phyloP scores from a whole-genome alignment of 2,888 invertebrate genomes.

The Papilio protenor region DNA sequence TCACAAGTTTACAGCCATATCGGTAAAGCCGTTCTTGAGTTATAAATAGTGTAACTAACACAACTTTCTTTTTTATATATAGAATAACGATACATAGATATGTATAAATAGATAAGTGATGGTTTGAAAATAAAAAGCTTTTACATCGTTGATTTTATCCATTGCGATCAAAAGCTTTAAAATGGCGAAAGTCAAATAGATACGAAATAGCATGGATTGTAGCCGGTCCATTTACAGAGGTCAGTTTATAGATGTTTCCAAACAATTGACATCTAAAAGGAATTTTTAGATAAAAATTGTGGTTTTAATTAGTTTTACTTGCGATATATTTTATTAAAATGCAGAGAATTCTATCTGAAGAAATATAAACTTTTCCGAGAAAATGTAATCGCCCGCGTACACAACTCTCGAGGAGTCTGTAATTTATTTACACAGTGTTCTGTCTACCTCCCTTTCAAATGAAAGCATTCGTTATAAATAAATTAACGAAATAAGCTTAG shows the following conservation, averaged over 20 bases:
- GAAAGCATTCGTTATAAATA: slow-evolving; percentile 64
- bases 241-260: too few species aligned
- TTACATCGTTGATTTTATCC: too few species aligned
- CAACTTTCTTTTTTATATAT: too few species aligned
- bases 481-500: slow-evolving; percentile 81
- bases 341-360: not conserved
- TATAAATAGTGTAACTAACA: too few species aligned
- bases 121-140: not conserved
- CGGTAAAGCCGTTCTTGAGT: too few species aligned
- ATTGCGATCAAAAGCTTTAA: too few species aligned
- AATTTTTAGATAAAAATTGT: not conserved
- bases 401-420: slow-evolving; percentile 16
- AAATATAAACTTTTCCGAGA: not conserved
- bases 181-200: too few species aligned
- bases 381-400: slow-evolving; percentile 4
- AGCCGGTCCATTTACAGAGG: too few species aligned
- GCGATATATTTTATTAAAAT: not conserved
- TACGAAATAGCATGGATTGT: too few species aligned
- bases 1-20: too few species aligned
- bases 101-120: too few species aligned
- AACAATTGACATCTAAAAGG: not conserved
- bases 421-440: slow-evolving; percentile 46
- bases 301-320: not conserved
- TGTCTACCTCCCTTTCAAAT: slow-evolving; percentile 33
- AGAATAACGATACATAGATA: too few species aligned